These are phyloP conservation scores for Synergus itoensis DNA, from an alignment of 2,888 invertebrate genomes.

Conservation along the genomic window DNA sequence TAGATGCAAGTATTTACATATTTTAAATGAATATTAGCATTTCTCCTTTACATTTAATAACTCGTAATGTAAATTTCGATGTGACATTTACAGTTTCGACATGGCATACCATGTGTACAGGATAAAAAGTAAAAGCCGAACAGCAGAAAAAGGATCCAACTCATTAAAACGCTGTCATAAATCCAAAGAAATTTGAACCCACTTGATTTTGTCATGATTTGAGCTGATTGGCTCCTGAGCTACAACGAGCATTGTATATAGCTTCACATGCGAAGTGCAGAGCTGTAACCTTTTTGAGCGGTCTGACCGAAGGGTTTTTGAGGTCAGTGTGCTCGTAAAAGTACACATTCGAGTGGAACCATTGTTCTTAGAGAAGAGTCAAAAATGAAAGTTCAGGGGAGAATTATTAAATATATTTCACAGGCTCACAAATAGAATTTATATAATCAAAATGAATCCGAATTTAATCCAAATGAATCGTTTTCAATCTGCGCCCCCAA, in stretches of 20 bases:
- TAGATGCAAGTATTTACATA: neutral
- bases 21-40: neutral
- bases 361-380: slow-evolving; percentile 17
- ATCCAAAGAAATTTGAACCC: neutral
- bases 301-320: neutral
- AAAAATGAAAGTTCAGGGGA: neutral
- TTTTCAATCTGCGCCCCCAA: too few relatives aligned
- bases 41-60: neutral
- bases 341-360: neutral
- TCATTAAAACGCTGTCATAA: neutral
- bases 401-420: neutral
- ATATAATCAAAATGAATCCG: too few relatives aligned
- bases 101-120: neutral
- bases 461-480: too few relatives aligned
- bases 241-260: neutral
- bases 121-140: slow-evolving; percentile 5
- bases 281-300: neutral
- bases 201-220: neutral
- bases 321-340: slow-evolving; percentile 10
- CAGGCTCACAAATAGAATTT: too few relatives aligned
- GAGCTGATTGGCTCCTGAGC: neutral
- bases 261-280: neutral
- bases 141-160: neutral
- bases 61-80: neutral
- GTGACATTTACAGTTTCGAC: neutral